Conservation (phyloP, 2,797 vertebrate species). For the Acanthornis magna region DNA sequence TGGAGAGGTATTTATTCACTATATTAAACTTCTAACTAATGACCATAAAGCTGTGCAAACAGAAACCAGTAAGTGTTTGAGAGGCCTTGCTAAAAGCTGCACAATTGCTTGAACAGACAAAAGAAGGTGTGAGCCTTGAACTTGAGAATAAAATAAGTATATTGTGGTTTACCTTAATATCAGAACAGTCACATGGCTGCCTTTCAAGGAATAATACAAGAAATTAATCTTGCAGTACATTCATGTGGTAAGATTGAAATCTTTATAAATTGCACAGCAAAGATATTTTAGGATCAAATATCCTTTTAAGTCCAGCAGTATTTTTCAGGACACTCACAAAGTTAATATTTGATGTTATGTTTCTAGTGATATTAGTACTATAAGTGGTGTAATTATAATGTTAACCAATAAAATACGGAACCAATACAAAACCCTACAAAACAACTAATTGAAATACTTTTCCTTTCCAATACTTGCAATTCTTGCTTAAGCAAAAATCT, state of each 20-base stretch:
- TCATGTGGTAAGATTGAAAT: slow-evolving; percentile 33
- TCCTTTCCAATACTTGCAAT: not conserved
- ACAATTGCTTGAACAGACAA: not conserved
- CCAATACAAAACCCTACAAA: not conserved
- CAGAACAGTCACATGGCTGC: not conserved
- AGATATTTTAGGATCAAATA: slow-evolving; percentile 17
- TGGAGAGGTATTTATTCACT: not conserved
- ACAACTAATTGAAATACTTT: not conserved
- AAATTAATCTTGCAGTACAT: slow-evolving; percentile 13
- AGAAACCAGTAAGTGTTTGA: slow-evolving; percentile 9
- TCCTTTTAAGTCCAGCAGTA: not conserved
- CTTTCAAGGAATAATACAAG: not conserved
- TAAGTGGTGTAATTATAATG: not conserved
- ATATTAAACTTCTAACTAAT: not conserved
- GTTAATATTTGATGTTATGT: not conserved
- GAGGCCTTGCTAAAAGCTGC: slow-evolving; percentile 2
- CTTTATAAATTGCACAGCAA: not conserved
- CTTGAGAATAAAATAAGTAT: not conserved
- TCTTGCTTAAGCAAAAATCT: not conserved
- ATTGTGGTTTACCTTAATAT: slow-evolving; percentile 2
- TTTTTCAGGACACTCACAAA: not conserved
- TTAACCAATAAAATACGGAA: not conserved
- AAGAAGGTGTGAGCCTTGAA: not conserved
- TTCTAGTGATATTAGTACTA: not conserved
- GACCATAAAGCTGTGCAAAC: slow-evolving; percentile 5